Percentiles rank a stretch among this genome's conserved stretches.
Evolutionary conservation across 1,140 invertebrate genomes (phyloP).

Genomic region (Gyrodactylus bullatarudis): DNA sequence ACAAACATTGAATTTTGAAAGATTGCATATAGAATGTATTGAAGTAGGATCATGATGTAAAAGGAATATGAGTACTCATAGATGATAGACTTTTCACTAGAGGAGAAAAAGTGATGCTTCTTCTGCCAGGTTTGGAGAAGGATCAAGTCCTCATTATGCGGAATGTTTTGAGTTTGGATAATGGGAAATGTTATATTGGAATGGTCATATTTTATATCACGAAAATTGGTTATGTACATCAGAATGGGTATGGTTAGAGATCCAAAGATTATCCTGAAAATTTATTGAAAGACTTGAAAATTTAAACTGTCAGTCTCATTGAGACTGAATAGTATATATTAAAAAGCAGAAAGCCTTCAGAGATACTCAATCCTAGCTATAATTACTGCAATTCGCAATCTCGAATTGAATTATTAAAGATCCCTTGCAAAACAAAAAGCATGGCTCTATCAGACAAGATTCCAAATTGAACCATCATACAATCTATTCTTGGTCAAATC

Average conservation of each 20-base stretch:
- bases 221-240: not conserved
- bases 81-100: slow-evolving; percentile 28
- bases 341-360: too few relatives aligned
- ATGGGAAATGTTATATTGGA: too few relatives aligned
- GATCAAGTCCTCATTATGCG: not conserved
- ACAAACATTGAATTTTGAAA: slow-evolving; percentile 40
- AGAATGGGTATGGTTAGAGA: not conserved
- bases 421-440: too few relatives aligned
- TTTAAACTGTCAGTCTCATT: too few relatives aligned
- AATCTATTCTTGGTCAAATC: too few relatives aligned
- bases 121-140: not conserved
- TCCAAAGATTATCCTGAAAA: not conserved
- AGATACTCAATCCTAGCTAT: too few relatives aligned
- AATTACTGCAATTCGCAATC: too few relatives aligned
- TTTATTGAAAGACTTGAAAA: too few relatives aligned
- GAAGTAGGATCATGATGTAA: slow-evolving; percentile 36
- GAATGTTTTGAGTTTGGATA: not conserved
- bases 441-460: too few relatives aligned
- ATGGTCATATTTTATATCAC: not conserved
- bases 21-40: slow-evolving; percentile 53
- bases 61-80: slow-evolving; percentile 38
- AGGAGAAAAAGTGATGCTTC: slow-evolving; percentile 38
- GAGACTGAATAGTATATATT: too few relatives aligned
- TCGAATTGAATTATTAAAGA: too few relatives aligned
- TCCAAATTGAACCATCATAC: too few relatives aligned